Evolutionary conservation across 2,797 vertebrate species (phyloP), one percentile per base, ranked within the genome.

Genomic region (Alosa sapidissima): DNA sequence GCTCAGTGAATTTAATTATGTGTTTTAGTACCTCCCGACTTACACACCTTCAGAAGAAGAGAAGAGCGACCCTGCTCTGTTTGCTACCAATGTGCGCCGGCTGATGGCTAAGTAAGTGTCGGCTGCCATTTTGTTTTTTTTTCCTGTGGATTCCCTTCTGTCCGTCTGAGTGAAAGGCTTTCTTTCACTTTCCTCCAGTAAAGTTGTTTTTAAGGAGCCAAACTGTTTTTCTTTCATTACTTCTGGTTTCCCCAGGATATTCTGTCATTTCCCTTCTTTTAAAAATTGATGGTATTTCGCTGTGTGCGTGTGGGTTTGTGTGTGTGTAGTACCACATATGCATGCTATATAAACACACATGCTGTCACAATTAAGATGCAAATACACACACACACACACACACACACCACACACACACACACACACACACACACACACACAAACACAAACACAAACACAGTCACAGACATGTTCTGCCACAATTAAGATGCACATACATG

Each of bases 41-140:
- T 99, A 99, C 91, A 94, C 89, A 28, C 98, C 98, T 3, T 99
- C 97, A 13, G 91, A 95, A 49, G 96, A 97, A 89, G 98, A 99
- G 94, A 97, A 93, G 91, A 94, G 91, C 87, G 95, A 97, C 91
- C 97, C 98, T 0, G 91, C 96, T 4, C 92, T 99, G 87, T 99
- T 97, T 81, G 98, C 97, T 90, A 95, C 88, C 85, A 99, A 99
- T 1, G 98, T 99, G 93, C 95, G 98, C 82, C 91, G 84, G 36
- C 72, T 99, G 89, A 95, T 95, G 95, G 94, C 94, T 36, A 92
- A 94, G 95, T 96, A 81, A 90, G 94, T 92, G 81, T 28, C 36
- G 65, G 24, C 5, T 5, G 72, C 5, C 54, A 52, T 78, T 24
- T 41, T n/a, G 36, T 81, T 48, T 5, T 36, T 10, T 52, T 16